Conservation (phyloP, 1,140 invertebrate species). For the Palaemon carinicauda region DNA sequence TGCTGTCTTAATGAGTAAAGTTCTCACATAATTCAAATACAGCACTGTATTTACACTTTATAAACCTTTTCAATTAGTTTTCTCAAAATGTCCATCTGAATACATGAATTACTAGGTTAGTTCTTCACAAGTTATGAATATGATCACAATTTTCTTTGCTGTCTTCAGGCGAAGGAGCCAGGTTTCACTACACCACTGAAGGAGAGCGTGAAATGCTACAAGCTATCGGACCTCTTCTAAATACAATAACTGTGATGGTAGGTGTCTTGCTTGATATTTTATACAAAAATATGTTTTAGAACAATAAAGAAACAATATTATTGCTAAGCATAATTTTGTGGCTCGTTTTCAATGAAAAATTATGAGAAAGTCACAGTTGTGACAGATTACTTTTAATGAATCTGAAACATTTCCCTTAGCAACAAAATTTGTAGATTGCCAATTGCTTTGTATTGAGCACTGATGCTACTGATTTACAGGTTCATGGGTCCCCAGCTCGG, state of each 20-base stretch:
- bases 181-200: conserved; percentile 68
- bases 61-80: neutral
- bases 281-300: neutral
- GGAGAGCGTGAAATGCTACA: conserved; percentile 67
- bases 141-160: no score
- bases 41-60: neutral
- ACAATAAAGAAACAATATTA: neutral
- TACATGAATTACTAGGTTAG: conserved; percentile 61
- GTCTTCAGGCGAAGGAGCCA: conserved; percentile 66
- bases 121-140: no score
- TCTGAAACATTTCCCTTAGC: neutral
- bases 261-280: neutral
- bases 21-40: neutral
- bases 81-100: neutral
- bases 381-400: neutral
- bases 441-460: neutral
- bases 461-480: neutral
- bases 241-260: conserved; percentile 72
- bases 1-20: no score
- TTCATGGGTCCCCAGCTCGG: conserved; percentile 13
- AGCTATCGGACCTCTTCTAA: conserved; percentile 70
- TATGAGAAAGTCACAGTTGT: no score
- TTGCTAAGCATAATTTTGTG: no score
- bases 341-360: no score
- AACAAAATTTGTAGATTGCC: neutral